phyloP scores from a whole-genome alignment of 2,888 invertebrate genomes.

The Chalcis sispes region DNA sequence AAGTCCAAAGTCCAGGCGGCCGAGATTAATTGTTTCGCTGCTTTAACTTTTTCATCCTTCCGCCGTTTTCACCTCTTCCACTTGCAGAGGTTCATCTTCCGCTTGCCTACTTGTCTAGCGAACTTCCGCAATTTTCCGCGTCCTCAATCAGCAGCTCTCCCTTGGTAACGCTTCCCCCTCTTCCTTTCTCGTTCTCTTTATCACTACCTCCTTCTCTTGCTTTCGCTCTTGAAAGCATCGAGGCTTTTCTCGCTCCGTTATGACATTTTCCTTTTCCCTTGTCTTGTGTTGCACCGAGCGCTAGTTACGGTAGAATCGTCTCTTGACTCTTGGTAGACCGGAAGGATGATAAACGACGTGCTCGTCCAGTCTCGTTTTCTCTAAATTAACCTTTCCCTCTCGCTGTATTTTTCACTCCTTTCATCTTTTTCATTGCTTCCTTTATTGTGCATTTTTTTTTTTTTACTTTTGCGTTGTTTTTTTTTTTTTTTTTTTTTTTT shows the following conservation, averaged over 20 bases:
- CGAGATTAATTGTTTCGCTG: slow-evolving; percentile 49
- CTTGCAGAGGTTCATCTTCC: slow-evolving; percentile 2
- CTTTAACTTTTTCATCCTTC: slow-evolving; percentile 46
- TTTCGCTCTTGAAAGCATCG: slow-evolving; percentile 19
- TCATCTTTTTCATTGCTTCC: too few species aligned
- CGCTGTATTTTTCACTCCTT: too few species aligned
- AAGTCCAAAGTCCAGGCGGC: too few species aligned
- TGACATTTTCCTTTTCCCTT: slow-evolving; percentile 37
- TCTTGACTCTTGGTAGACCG: slow-evolving; percentile 7
- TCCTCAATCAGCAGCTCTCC: slow-evolving; percentile 50
- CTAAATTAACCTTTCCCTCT: too few species aligned
- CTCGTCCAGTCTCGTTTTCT: slow-evolving; percentile 27
- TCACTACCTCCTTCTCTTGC: too few species aligned
- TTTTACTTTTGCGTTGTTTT: too few species aligned
- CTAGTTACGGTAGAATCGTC: not conserved
- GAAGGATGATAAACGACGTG: slow-evolving; percentile 62
- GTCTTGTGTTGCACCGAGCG: not conserved
- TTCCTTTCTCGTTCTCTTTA: slow-evolving; percentile 13
- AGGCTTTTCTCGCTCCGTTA: slow-evolving; percentile 35
- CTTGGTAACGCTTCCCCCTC: too few species aligned
- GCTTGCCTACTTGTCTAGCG: not conserved
- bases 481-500: too few species aligned
- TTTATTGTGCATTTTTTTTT: too few species aligned
- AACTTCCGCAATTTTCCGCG: slow-evolving; percentile 50
- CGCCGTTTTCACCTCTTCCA: slow-evolving; percentile 9